A percentile compares a stretch with the other conserved stretches of the same genome.
Evolutionary conservation across 2,113 vertebrate genomes (phyloP).

Genomic region (Anoura caudifer): DNA sequence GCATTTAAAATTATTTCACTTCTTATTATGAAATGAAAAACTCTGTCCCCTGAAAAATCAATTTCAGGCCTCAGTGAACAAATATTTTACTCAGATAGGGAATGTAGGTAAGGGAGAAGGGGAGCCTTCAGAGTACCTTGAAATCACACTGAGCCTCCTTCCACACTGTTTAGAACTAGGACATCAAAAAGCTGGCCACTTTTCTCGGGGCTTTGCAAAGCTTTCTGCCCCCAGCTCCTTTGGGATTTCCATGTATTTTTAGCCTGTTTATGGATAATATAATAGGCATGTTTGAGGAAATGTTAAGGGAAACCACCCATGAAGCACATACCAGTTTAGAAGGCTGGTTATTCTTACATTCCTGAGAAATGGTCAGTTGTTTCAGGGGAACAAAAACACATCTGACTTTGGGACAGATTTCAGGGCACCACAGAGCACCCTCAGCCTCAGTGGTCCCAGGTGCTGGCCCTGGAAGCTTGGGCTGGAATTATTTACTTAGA

Average conservation of each 20-base stretch:
- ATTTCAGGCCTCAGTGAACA: slow-evolving; percentile 70
- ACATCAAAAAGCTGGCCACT: background rate
- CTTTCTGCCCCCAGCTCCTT: slow-evolving; percentile 50
- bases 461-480: background rate
- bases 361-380: slow-evolving; percentile 32
- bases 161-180: background rate
- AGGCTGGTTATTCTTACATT: slow-evolving; percentile 50
- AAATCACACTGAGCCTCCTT: background rate
- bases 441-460: background rate
- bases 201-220: slow-evolving; percentile 22
- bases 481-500: background rate
- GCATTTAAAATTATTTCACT: slow-evolving; percentile 48
- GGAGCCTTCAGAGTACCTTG: slow-evolving; percentile 16
- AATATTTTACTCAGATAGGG: slow-evolving; percentile 43
- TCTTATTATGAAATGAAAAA: slow-evolving; percentile 60
- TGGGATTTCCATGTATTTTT: slow-evolving; percentile 68
- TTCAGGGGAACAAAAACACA: background rate
- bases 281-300: slow-evolving; percentile 57
- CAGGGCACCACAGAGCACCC: background rate
- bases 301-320: slow-evolving; percentile 62
- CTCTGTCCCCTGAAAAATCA: slow-evolving; percentile 57
- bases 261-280: slow-evolving; percentile 57
- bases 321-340: slow-evolving; percentile 51
- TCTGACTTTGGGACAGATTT: background rate
- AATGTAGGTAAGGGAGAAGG: background rate